Evolutionary conservation across 2,797 vertebrate genomes (phyloP).

Genomic region (Lagodon rhomboides): DNA sequence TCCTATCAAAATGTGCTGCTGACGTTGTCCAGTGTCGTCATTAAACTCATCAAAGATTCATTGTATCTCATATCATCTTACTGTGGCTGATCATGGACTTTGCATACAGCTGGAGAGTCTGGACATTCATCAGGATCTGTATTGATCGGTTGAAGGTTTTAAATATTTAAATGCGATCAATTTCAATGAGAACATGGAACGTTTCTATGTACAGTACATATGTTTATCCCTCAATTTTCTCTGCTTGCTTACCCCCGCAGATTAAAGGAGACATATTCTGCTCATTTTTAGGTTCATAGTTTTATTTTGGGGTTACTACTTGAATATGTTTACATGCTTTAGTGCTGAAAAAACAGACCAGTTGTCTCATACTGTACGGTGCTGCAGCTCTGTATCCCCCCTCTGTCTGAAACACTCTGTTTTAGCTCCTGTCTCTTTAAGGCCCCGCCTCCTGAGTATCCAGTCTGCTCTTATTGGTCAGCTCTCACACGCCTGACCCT

Average conservation of each 20-base stretch:
- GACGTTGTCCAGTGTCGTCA: constrained; percentile 39
- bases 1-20: constrained; percentile 56
- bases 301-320: no score
- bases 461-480: no score
- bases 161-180: constrained; percentile 20
- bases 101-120: constrained; percentile 10
- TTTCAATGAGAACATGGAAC: background rate
- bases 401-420: no score
- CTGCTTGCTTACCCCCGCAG: background rate
- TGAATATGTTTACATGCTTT: no score
- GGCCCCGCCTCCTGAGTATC: no score
- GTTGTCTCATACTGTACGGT: no score
- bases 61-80: constrained; percentile 55
- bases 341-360: no score
- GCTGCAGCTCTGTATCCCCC: no score
- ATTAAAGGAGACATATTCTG: background rate
- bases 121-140: constrained; percentile 18
- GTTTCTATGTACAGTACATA: background rate
- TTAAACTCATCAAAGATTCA: constrained; percentile 72
- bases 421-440: no score
- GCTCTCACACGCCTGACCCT: no score
- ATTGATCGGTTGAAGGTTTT: constrained; percentile 32
- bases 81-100: constrained; percentile 34
- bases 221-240: constrained; percentile 1
- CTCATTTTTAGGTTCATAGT: no score